Evolutionary conservation across 2,888 invertebrate species (phyloP), one percentile per base, ranked within the genome.

Genomic region (Neoitamus cyanurus): DNA sequence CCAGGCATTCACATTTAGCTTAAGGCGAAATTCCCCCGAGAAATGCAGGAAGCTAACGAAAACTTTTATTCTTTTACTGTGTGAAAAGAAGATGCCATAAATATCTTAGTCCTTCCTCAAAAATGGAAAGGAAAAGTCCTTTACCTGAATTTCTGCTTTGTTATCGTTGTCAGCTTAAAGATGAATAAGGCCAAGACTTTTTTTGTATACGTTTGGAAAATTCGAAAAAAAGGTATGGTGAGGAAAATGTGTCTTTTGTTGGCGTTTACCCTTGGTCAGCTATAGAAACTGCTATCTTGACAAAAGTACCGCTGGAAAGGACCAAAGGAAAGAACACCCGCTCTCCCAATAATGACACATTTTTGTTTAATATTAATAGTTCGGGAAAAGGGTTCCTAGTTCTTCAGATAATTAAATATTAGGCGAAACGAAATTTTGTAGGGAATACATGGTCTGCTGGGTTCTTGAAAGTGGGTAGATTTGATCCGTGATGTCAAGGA

Each of bases 131-230:
- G 78, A 48, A 78, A 78, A 78, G 46, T 78, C 78, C 48, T 78
- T 78, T 78, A 78, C 48, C 46, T 78, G 48, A 37, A 78, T 78
- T 78, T 78, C 31, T 78, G 78, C 34, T 78, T 78, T 78, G 78
- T 78, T 78, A 78, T 78, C 78, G 46, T 78, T 78, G 78, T 78
- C 78, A 78, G 48, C 30, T 78, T 78, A 78, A 78, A 78, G 46
- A 48, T 78, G 48, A 78, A 78, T 78, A 78, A 78, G 48, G 78
- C 20, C 25, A 77, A 77, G 42, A 30, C 77, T 30, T 37, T 77
- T n/a, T 42, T 77, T 77, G 37, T 42, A 5, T 37, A 42, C 30
- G n/a, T 46, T 78, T 75, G 20, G 20, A 37, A 75, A 20, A 75
- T 37, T 75, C 37, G 37, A 11, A 75, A 75, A 72, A 20, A 48